Evolutionary conservation across 2,888 invertebrate genomes (phyloP), one percentile per base, ranked within the genome.

Genomic region (Euclidia mi): DNA sequence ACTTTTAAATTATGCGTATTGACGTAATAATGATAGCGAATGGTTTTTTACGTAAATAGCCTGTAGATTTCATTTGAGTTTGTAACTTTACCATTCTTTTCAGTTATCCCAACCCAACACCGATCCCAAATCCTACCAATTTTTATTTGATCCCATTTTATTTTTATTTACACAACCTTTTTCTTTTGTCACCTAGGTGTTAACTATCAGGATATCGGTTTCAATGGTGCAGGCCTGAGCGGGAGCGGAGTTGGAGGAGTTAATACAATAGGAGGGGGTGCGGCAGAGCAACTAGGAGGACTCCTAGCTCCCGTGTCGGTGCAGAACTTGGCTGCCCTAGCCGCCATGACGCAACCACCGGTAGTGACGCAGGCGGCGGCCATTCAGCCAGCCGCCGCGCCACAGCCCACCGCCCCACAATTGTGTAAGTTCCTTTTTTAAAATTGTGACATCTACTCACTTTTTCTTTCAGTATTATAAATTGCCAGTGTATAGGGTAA

Each of bases 301-400:
- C 94, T 98, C 74, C 83, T 97, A 84, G 96, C 96, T 70, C 97
- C 98, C 51, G 97, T 98, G 92, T 97, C 97, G 80, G 97, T 98
- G 95, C 98, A 98, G 95, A 98, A 98, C 94, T 94, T 98, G 87
- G 98, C 98, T 79, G 98, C 98, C 50, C 95, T 98, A 72, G 98
- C 98, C 51, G 97, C 97, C 42, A 97, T 97, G 95, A 96, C 97
- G 69, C 96, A 95, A 76, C 89, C 94, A 25, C 92, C 95, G n/a
- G 94, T 95, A 11, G 94, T 94, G 82, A 78, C 95, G 83, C 95
- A 95, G 84, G 95, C 84, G 92, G 55, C 84, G 73, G 71, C 88
- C 59, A 90, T 95, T 76, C 83, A 93, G 42, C 91, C 94, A 57
- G 91, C 95, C 70, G 76, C 94, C 3, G 85, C 90, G 11, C 92